Conservation (phyloP, 1,140 invertebrate genomes). For the Tetranychus cinnabarinus region DNA sequence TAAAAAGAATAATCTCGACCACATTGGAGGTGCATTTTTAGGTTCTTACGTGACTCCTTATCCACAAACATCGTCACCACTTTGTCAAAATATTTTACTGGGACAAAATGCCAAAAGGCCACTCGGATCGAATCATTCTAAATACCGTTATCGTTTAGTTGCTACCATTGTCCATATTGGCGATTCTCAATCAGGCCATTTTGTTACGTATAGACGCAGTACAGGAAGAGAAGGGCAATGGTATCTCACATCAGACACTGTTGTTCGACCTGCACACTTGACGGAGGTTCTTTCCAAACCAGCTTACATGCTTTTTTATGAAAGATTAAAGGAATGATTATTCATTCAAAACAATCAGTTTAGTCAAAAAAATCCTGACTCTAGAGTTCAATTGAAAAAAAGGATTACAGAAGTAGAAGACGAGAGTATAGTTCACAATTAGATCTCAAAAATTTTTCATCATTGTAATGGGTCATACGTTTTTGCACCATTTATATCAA, state of each 20-base stretch:
- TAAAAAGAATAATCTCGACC: background rate
- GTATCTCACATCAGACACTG: constrained; percentile 24
- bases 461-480: too few species aligned
- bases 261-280: constrained; percentile 19
- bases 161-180: constrained; percentile 74
- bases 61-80: background rate
- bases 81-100: background rate
- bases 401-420: too few species aligned
- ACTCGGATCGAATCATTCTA: background rate
- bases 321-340: constrained; percentile 13
- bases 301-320: constrained; percentile 30
- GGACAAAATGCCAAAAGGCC: background rate
- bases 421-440: too few species aligned
- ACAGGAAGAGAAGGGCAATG: constrained; percentile 19
- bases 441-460: too few species aligned
- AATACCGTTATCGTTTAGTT: constrained; percentile 38
- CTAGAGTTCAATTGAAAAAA: too few species aligned
- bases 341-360: too few species aligned
- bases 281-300: constrained; percentile 21
- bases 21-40: background rate
- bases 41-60: background rate
- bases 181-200: constrained; percentile 61
- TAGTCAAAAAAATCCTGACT: too few species aligned
- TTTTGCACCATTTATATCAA: too few species aligned
- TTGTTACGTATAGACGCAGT: constrained; percentile 63